Base-by-base conservation (phyloP, 1,140 invertebrate species). In the Drosophila tristis region DNA sequence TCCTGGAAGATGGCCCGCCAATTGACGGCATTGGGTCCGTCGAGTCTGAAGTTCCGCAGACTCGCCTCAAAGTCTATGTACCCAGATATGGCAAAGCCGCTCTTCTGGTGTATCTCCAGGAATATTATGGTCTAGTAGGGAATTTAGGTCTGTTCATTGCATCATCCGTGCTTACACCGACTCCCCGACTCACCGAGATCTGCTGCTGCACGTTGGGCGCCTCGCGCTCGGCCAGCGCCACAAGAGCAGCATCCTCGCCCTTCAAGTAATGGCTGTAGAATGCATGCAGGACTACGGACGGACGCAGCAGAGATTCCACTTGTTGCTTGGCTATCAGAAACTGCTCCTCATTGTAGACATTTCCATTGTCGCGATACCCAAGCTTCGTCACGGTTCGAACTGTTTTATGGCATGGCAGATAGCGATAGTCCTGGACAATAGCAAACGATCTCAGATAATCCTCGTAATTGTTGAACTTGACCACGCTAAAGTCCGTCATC, bases 51-150 rank as follows among this genome's bases (percentile, higher is more conserved):
- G 13, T 71, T 51, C 5, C 65, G 53, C 16, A 90, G 58, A 56
- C 87, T 90, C 2, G 76, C 31, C 43, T 82, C 81, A 23, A 48
- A 90, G 43, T 90, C 87, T 13, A 90, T 86, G 13, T 90, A 90
- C 4, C 86, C 87, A 0, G 87, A 84, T 9, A 78, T 53, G 48
- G 79, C 66, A 25, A 80, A 90, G 0, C 87, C 87, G 13, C 74
- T 73, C n/a, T 66, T 51, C 0, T 61, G 51, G 0, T 47, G 70
- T 11, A 67, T 44, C 55, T 84, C 78, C 26, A 90, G 5, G 35
- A 84, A 90, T 9, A 90, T 87, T 7, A 90, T 90, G 4, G 87
- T 90, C 87, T 90, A 2, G 3, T 5, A 5, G 15, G 8, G 39
- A 0, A 1, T 1, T 39, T 23, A 20, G 51, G n/a, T 11, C 31